Conservation (phyloP, 2,113 vertebrate genomes). For the Sander lucioperca region DNA sequence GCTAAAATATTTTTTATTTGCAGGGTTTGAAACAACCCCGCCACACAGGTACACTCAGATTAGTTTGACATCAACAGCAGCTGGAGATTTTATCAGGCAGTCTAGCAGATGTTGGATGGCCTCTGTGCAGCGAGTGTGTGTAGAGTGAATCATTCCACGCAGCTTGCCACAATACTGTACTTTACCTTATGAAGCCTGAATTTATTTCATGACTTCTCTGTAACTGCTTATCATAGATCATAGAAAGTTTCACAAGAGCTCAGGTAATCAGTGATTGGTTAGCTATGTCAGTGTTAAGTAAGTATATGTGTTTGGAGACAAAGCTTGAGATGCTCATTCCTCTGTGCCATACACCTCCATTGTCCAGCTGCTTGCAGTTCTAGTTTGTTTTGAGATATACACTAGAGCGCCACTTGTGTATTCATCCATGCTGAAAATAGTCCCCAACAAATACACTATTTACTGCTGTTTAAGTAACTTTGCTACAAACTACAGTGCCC, state of each 20-base stretch:
- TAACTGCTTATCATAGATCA: not conserved
- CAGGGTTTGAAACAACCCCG: conserved; percentile 28
- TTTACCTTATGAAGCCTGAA: not conserved
- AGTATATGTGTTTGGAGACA: too few relatives aligned
- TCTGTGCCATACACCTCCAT: too few relatives aligned
- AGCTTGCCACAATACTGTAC: too few relatives aligned
- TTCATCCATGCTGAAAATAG: too few relatives aligned
- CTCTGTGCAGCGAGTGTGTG: too few relatives aligned
- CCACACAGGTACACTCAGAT: conserved; percentile 37
- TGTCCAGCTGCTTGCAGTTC: too few relatives aligned
- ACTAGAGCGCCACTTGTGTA: too few relatives aligned
- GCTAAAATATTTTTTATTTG: not conserved
- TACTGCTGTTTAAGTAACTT: not conserved
- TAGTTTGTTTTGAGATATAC: too few relatives aligned
- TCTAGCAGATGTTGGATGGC: conserved; percentile 46
- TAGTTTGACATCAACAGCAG: conserved; percentile 48
- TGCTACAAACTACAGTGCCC: not conserved
- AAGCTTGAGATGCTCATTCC: not conserved
- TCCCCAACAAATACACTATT: not conserved
- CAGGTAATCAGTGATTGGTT: not conserved
- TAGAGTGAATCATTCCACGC: too few relatives aligned
- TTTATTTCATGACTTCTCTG: not conserved
- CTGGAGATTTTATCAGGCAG: conserved; percentile 52
- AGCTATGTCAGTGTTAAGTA: too few relatives aligned
- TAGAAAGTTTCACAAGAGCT: not conserved